Conservation (phyloP, 2,888 invertebrate species). For the Ditylenchus weischeri region DNA sequence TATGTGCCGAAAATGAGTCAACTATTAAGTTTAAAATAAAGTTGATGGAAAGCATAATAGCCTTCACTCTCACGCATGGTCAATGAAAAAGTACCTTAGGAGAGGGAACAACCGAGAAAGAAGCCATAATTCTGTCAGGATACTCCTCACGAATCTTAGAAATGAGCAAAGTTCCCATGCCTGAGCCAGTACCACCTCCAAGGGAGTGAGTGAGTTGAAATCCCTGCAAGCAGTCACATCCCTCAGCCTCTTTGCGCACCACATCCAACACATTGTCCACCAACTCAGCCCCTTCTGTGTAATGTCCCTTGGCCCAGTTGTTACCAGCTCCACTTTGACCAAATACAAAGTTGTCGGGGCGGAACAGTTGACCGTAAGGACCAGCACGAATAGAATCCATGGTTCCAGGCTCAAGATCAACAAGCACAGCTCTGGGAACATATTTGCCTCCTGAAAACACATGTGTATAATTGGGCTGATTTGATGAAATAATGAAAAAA, state of each 20-base stretch:
- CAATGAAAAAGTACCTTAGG: conserved; percentile 17
- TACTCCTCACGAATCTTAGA: conserved; percentile 95
- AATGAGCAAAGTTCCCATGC: conserved; percentile 69
- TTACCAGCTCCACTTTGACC: no score
- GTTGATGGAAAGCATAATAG: no score
- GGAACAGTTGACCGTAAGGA: conserved; percentile 83
- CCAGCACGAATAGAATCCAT: conserved; percentile 94
- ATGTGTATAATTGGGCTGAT: conserved; percentile 65
- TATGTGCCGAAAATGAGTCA: no score
- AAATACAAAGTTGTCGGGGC: no score
- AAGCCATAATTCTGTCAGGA: conserved; percentile 96
- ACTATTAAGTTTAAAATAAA: no score
- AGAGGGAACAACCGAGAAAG: conserved; percentile 73
- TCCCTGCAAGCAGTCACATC: conserved; percentile 67
- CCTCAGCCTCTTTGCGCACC: conserved; percentile 73
- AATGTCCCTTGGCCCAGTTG: conserved; percentile 79
- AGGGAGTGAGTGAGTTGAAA: conserved; percentile 83
- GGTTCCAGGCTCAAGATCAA: conserved; percentile 92
- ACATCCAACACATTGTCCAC: conserved; percentile 59
- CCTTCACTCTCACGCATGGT: no score
- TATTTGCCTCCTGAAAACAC: conserved; percentile 83
- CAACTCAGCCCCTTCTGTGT: conserved; percentile 76
- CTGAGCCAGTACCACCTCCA: conserved; percentile 74
- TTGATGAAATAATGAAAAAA: not conserved
- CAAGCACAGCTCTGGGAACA: conserved; percentile 86